phyloP scores from a whole-genome alignment of 2,797 vertebrate species.

The Microhierax caerulescens region DNA sequence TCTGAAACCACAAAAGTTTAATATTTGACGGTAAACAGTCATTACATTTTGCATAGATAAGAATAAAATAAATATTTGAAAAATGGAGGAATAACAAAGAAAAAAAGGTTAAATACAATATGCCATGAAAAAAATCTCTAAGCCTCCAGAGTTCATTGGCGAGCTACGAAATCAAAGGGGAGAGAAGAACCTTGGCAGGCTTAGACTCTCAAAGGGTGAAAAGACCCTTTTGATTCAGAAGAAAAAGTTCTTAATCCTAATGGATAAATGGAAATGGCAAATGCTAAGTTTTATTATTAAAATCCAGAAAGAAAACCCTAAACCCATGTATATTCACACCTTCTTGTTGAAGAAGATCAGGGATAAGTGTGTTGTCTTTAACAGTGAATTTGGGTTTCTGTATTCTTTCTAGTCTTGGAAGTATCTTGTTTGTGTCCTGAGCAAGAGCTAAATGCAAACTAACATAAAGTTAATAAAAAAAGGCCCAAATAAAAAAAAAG shows the following conservation, averaged over 20 bases:
- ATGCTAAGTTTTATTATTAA: neutral
- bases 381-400: neutral
- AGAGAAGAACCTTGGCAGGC: neutral
- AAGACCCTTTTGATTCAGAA: neutral
- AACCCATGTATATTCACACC: neutral
- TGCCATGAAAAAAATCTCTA: neutral
- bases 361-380: neutral
- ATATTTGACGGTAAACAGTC: neutral
- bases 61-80: neutral
- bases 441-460: neutral
- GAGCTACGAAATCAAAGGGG: neutral
- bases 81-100: neutral
- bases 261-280: neutral
- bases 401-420: neutral
- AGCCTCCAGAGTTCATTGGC: neutral
- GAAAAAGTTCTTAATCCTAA: neutral
- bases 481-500: no score
- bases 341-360: neutral
- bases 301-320: neutral
- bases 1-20: neutral
- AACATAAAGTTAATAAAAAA: neutral
- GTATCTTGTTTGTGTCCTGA: neutral
- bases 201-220: neutral
- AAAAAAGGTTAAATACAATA: neutral
- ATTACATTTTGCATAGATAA: neutral